Base-by-base conservation (phyloP, 2,797 vertebrate species). In the Gymnoscopelus microlampas region DNA sequence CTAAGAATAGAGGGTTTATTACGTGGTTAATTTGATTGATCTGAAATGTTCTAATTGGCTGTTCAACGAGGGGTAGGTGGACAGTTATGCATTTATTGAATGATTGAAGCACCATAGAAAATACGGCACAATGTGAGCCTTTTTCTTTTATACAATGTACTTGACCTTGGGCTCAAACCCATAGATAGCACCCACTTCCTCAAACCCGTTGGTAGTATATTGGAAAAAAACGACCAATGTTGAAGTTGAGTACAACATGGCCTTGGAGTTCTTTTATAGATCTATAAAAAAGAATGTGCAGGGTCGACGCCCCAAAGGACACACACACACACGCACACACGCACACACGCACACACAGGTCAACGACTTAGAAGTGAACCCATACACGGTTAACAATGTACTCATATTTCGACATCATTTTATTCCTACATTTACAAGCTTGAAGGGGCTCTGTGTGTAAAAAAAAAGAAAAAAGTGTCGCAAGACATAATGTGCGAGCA, bases 191-290 rank as follows among this genome's bases (percentile, higher is more conserved):
- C 65, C n/a, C 68, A 49, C 78, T 87, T 85, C 65, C 72, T 71
- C 69, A 48, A 72, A 76, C 23, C 39, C 63, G 23, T 58, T 68
- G 70, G 72, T 80, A 74, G 70, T 19, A 19, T 54, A 54, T 82
- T 84, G 81, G 76, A 57, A 65, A n/a, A n/a, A n/a, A 81, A 77
- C 66, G 53, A 15, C 39, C 39, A 12, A 58, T 71, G 64, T 81
- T 81, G 76, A 44, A 83, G 88, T 84, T 81, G 19, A 82, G 59
- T 74, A 57, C 7, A 32, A 19, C 13, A 19, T 73, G 88, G 80
- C 88, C 91, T 91, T 91, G 85, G 64, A 84, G 80, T 66, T 2
- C 81, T 80, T 90, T 90, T 88, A 91, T 85, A 61, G 87, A 83
- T 68, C 76, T 77, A 87, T 91, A 89, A 44, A n/a, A 91, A 89